These are phyloP conservation scores for Augochlorella aurata DNA, from an alignment of 2,888 invertebrate genomes.

Conservation along the genomic window DNA sequence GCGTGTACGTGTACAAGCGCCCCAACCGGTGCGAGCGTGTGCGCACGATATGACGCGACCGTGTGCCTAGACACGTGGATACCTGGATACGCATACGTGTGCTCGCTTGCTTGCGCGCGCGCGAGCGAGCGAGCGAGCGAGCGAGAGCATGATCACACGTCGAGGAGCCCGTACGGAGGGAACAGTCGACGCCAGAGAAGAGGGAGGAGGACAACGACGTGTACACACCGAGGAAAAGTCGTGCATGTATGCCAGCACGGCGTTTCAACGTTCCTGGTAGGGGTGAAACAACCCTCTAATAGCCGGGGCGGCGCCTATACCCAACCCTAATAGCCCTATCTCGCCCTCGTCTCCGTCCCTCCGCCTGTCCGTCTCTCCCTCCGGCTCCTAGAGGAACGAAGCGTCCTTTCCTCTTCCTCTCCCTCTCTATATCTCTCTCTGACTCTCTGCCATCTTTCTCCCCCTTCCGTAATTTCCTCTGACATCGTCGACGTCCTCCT, in stretches of 20 bases:
- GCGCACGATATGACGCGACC: conserved; percentile 50
- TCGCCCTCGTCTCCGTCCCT: conserved; percentile 73
- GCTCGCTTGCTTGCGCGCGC: background rate
- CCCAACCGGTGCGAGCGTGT: conserved; percentile 42
- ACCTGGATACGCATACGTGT: conserved; percentile 40
- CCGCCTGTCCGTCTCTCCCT: conserved; percentile 63
- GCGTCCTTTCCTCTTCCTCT: conserved; percentile 49
- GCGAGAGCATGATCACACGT: conserved; percentile 56
- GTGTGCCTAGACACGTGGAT: conserved; percentile 37
- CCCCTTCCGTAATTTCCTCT: conserved; percentile 37
- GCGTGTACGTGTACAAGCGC: conserved; percentile 55
- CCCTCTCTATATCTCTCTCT: conserved; percentile 28
- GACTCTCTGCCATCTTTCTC: background rate
- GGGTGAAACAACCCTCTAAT: conserved; percentile 81
- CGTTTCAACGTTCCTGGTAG: conserved; percentile 65
- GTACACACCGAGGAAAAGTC: conserved; percentile 31
- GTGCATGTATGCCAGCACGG: conserved; percentile 44
- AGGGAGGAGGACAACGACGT: conserved; percentile 45
- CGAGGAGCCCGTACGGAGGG: conserved; percentile 47
- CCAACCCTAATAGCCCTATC: conserved; percentile 81
- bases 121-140: conserved; percentile 39
- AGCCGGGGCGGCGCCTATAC: conserved; percentile 81
- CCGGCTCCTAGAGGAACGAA: conserved; percentile 50
- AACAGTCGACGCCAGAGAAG: conserved; percentile 28
- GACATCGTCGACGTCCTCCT: conserved; percentile 23